These are phyloP conservation scores for Epinephelus cyanopodus DNA, from an alignment of 2,113 vertebrate species.

Conservation along the genomic window DNA sequence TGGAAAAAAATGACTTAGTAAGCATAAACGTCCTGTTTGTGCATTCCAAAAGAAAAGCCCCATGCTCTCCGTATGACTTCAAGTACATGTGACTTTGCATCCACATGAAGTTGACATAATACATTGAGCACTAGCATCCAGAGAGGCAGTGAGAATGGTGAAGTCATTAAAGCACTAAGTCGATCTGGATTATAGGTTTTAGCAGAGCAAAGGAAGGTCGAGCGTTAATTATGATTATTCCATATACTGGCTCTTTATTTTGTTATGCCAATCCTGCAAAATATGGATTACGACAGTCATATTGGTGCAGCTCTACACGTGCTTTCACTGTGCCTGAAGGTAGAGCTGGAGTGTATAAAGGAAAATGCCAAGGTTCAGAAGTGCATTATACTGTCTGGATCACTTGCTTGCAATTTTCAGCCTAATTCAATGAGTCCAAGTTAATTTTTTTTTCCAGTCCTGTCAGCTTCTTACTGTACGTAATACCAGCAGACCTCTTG, in stretches of 20 bases:
- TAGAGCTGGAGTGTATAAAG: background rate
- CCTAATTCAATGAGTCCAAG: background rate
- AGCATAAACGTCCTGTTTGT: slow-evolving; percentile 30
- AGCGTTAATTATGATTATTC: slow-evolving; percentile 75
- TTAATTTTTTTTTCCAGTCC: background rate
- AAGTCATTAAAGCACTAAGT: slow-evolving; percentile 72
- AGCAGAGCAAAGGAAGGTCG: slow-evolving; percentile 62
- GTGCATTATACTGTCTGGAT: slow-evolving; percentile 5
- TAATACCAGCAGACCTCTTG: background rate
- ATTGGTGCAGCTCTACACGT: slow-evolving; percentile 31
- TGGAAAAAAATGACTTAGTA: slow-evolving; percentile 21
- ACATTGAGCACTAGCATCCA: slow-evolving; percentile 19
- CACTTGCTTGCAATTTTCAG: slow-evolving; percentile 1
- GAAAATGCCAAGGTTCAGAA: slow-evolving; percentile 21
- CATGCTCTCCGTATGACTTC: background rate
- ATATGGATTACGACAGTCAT: slow-evolving; percentile 65
- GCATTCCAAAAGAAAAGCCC: slow-evolving; percentile 14
- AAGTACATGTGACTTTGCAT: slow-evolving; percentile 53
- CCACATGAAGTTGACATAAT: slow-evolving; percentile 50
- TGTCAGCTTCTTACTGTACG: background rate
- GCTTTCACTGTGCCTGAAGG: slow-evolving; percentile 12
- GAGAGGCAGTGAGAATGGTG: slow-evolving; percentile 42
- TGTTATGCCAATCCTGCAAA: slow-evolving; percentile 59
- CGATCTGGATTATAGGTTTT: slow-evolving; percentile 75
- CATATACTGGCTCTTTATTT: slow-evolving; percentile 67